Evolutionary conservation across 2,113 vertebrate genomes (phyloP).

Genomic region (Onychorhynchus coronatus): DNA sequence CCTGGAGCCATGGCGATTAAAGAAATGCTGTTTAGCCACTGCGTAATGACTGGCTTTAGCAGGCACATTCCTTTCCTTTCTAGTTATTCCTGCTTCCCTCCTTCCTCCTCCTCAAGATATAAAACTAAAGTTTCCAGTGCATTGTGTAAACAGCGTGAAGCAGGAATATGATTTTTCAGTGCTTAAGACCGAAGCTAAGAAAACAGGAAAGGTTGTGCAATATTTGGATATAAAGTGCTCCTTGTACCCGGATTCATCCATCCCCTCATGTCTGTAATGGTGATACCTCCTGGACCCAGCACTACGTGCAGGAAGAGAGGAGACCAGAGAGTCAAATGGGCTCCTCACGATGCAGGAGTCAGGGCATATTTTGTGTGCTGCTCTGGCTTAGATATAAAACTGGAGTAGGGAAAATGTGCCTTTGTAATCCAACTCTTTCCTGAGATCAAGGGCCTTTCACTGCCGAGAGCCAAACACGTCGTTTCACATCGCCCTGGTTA

Average conservation of each 20-base stretch:
- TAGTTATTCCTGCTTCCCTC: not conserved
- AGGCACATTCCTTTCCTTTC: not conserved
- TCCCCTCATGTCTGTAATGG: not conserved
- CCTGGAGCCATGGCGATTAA: not conserved
- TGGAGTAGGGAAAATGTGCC: not conserved
- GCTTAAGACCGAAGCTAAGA: not conserved
- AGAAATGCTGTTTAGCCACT: not conserved
- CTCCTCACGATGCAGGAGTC: not conserved
- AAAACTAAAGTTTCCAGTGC: not conserved
- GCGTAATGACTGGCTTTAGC: not conserved
- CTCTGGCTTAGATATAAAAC: not conserved
- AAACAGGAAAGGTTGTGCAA: not conserved
- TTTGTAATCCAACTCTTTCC: not conserved
- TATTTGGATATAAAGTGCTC: not conserved
- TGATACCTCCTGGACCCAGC: not conserved
- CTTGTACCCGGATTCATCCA: rapidly evolving
- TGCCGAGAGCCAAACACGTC: not conserved
- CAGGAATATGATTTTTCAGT: not conserved
- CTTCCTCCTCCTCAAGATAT: not conserved
- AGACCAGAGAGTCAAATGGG: not conserved
- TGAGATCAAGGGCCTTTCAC: not conserved
- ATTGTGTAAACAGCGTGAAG: not conserved
- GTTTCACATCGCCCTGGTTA: not conserved
- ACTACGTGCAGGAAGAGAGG: not conserved
- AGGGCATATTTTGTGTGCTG: not conserved